Conservation (phyloP, 2,888 invertebrate species). For the Morpho helenor region DNA sequence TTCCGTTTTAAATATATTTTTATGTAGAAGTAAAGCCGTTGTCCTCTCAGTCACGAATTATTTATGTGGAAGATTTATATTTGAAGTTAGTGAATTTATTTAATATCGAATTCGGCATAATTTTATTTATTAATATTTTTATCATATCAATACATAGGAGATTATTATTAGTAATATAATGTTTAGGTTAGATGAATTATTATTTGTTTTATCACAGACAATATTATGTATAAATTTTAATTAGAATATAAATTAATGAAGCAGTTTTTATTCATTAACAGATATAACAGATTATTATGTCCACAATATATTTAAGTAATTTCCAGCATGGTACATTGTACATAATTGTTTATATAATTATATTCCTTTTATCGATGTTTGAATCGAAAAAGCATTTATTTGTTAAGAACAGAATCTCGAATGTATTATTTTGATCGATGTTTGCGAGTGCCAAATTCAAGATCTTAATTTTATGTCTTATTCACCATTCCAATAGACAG, state of each 20-base stretch:
- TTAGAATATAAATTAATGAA: not conserved
- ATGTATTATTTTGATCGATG: slow-evolving; percentile 44
- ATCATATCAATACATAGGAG: slow-evolving; percentile 53
- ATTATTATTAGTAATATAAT: slow-evolving; percentile 33
- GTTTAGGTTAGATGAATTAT: slow-evolving; percentile 38
- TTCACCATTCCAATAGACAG: slow-evolving; percentile 69
- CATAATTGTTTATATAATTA: slow-evolving; percentile 59
- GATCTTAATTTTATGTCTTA: slow-evolving; percentile 42
- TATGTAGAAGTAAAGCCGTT: not conserved
- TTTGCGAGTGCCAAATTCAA: slow-evolving; percentile 61
- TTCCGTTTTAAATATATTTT: not conserved
- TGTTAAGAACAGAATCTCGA: slow-evolving; percentile 62
- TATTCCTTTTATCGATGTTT: slow-evolving; percentile 53
- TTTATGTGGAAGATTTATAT: slow-evolving; percentile 19
- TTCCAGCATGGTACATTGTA: slow-evolving; percentile 44
- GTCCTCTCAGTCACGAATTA: slow-evolving; percentile 11
- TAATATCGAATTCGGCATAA: slow-evolving; percentile 21
- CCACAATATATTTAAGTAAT: slow-evolving; percentile 2
- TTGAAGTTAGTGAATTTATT: slow-evolving; percentile 21
- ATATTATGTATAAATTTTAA: slow-evolving; percentile 19
- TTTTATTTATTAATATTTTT: slow-evolving; percentile 35
- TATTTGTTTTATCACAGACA: slow-evolving; percentile 48
- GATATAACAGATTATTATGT: slow-evolving; percentile 6
- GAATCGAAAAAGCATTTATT: slow-evolving; percentile 61
- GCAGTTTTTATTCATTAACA: not conserved